phyloP scores from a whole-genome alignment of 1,140 invertebrate species.

The Caenorhabditis briggsae region DNA sequence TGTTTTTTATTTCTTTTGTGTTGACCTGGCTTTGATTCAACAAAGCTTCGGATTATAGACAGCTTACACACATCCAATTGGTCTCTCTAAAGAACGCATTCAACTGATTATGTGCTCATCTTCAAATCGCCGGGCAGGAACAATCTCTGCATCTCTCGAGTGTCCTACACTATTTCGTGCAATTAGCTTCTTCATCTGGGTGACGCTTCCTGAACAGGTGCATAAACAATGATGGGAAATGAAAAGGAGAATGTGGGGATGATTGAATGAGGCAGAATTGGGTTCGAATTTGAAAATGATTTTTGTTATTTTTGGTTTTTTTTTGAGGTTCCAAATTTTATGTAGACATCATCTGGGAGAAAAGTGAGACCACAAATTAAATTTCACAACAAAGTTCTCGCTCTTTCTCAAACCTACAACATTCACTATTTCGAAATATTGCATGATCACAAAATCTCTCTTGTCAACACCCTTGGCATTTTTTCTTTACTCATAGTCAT shows the following conservation, averaged over 20 bases:
- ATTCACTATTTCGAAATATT: not conserved
- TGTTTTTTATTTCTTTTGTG: too few relatives aligned
- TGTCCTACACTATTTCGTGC: not conserved
- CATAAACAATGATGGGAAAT: slow-evolving; percentile 2
- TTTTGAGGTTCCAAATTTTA: not conserved
- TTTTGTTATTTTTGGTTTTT: too few relatives aligned
- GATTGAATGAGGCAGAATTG: not conserved
- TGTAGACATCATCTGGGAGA: not conserved
- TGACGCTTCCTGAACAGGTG: slow-evolving; percentile 33
- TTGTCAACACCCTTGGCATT: slow-evolving; percentile 1
- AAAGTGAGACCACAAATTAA: not conserved
- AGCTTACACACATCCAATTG: not conserved
- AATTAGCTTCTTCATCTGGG: not conserved
- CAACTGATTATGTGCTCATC: slow-evolving; percentile 27
- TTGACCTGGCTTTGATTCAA: not conserved
- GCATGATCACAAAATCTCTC: not conserved
- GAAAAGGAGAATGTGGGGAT: not conserved
- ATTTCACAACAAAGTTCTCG: not conserved
- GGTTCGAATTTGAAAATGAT: not conserved
- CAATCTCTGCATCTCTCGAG: not conserved
- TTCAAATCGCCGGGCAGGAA: not conserved
- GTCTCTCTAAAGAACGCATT: not conserved
- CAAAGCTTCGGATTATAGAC: not conserved
- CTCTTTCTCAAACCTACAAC: not conserved
- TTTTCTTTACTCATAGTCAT: slow-evolving; percentile 1